phyloP scores from a whole-genome alignment of 2,888 invertebrate genomes.

The Andrena bucephala region DNA sequence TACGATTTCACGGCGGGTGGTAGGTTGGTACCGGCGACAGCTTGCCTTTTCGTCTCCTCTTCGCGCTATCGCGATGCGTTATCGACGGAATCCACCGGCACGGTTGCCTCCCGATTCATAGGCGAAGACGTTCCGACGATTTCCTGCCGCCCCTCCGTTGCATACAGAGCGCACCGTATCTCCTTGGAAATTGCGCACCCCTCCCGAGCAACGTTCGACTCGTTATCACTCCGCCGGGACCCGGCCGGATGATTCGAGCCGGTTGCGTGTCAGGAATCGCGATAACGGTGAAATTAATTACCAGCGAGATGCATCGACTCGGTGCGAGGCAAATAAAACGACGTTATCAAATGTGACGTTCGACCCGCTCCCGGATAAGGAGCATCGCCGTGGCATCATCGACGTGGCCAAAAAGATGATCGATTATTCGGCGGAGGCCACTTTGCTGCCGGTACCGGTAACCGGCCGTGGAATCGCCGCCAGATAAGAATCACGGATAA shows the following conservation, averaged over 20 bases:
- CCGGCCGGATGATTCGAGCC: slow-evolving; percentile 47
- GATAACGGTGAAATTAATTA: slow-evolving; percentile 58
- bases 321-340: slow-evolving; percentile 46
- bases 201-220: background rate
- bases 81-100: slow-evolving; percentile 35
- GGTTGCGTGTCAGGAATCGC: slow-evolving; percentile 55
- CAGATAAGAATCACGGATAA: slow-evolving; percentile 72
- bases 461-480: slow-evolving; percentile 42
- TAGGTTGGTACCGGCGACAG: slow-evolving; percentile 62
- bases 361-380: slow-evolving; percentile 48
- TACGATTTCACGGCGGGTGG: slow-evolving; percentile 70
- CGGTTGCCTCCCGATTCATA: background rate
- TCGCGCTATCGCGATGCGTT: slow-evolving; percentile 55
- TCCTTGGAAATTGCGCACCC: background rate
- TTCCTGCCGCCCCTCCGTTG: background rate
- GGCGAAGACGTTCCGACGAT: background rate
- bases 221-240: slow-evolving; percentile 28
- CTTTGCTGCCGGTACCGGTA: slow-evolving; percentile 38
- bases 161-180: background rate
- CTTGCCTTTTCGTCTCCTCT: slow-evolving; percentile 68
- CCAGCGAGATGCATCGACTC: slow-evolving; percentile 49
- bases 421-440: slow-evolving; percentile 45
- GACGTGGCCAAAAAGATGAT: slow-evolving; percentile 56
- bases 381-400: slow-evolving; percentile 23
- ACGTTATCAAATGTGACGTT: slow-evolving; percentile 54